These are phyloP conservation scores for Nerophis lumbriciformis DNA, from an alignment of 2,113 vertebrate species.

Conservation along the genomic window DNA sequence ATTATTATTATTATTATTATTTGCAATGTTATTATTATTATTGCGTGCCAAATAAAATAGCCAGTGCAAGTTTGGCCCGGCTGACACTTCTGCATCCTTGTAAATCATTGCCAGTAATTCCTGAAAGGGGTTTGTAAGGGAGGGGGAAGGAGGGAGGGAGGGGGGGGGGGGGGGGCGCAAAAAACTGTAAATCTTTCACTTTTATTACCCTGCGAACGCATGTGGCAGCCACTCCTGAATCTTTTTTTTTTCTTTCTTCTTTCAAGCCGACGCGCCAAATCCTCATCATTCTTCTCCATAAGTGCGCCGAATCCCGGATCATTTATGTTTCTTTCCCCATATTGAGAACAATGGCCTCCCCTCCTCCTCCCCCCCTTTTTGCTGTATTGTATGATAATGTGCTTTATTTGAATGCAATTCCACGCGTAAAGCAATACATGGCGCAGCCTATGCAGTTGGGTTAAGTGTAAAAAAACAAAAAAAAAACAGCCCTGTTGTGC, in stretches of 20 bases:
- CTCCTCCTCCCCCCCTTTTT: background rate
- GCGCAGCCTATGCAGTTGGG: too few relatives aligned
- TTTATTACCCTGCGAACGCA: conserved; percentile 99
- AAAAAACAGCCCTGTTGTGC: too few relatives aligned
- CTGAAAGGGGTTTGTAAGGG: conserved; percentile 91
- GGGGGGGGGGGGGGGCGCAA: conserved; percentile 89
- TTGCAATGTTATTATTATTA: too few relatives aligned
- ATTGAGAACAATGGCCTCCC: conserved; percentile 26
- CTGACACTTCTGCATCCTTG: conserved; percentile 89
- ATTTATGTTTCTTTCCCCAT: conserved; percentile 2
- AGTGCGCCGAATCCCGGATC: background rate
- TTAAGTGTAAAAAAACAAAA: too few relatives aligned
- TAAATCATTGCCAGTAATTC: conserved; percentile 99
- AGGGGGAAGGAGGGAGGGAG: conserved; percentile 92
- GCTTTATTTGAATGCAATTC: conserved; percentile 60
- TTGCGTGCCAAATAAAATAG: background rate
- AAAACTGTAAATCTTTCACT: conserved; percentile 99
- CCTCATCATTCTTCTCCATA: conserved; percentile 20
- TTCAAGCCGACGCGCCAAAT: conserved; percentile 64
- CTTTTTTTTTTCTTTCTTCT: conserved; percentile 52
- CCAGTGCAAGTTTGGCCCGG: conserved; percentile 75
- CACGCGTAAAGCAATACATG: conserved; percentile 23
- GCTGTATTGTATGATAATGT: conserved; percentile 31
- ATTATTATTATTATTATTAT: too few relatives aligned
- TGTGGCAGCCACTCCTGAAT: conserved; percentile 88